Evolutionary conservation across 2,888 invertebrate species (phyloP), one percentile per base, ranked within the genome.

Genomic region (Copidosoma aretas): DNA sequence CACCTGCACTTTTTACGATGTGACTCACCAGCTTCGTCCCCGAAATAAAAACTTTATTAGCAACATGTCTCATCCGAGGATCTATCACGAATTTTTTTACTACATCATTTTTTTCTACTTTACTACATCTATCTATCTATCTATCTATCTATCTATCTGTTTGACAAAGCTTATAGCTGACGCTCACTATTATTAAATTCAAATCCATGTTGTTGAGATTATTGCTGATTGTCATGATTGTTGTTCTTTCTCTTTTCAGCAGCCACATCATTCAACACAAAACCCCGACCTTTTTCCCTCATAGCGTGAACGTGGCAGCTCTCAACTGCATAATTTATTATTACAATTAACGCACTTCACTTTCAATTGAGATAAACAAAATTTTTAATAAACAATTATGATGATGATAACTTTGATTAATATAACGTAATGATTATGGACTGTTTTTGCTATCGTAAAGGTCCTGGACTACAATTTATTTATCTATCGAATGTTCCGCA

Each of bases 211-310:
- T n/a, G 49, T 49, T 49, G 49, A 49, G n/a, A 49, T n/a, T n/a
- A 52, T 21, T 52, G 22, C 52, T 19, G 21, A 21, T 52, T 14
- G 10, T 21, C 52, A 21, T 52, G 21, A 52, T 22, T 22, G 52
- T 52, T 22, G 21, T 22, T 46, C 69, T 71, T 72, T 87, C 85
- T 84, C 81, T 83, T 87, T 88, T 85, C 88, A 88, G 88, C 87
- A 84, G 83, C 84, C 83, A 84, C 85, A 82, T 86, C 86, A 82
- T 88, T 87, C 85, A 88, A 88, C 85, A 84, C 87, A 77, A 87
- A 86, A 84, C 88, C 87, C 76, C 84, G 87, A 82, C 88, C 88
- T 69, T 88, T 88, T 81, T 88, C 87, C 85, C 83, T 87, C 78
- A 84, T 84, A 79, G 84, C 86, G 82, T 86, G 84, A 85, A 78